A percentile compares a stretch with the other conserved stretches of the same genome.
Evolutionary conservation across 1,140 invertebrate genomes (phyloP).

Genomic region (Drosophila obscura): DNA sequence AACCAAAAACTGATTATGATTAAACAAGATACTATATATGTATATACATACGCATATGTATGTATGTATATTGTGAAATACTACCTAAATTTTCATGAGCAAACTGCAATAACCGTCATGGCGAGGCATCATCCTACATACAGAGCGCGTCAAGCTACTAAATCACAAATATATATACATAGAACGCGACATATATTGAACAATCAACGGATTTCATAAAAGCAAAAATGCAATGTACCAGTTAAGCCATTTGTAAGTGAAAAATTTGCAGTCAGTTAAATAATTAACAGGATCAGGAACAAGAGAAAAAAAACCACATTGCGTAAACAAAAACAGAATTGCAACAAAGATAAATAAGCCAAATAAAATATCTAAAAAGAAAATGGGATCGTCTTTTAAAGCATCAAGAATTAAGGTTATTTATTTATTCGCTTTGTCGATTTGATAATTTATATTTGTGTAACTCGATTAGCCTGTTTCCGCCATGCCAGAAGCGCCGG

Average conservation of each 20-base stretch:
- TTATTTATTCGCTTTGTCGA: conserved; percentile 43
- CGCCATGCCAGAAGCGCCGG: conserved; percentile 73
- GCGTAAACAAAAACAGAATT: conserved; percentile 60
- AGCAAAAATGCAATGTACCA: conserved; percentile 56
- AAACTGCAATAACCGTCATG: conserved; percentile 8
- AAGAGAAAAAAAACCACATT: conserved; percentile 68
- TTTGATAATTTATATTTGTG: conserved; percentile 56
- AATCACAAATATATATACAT: conserved; percentile 25
- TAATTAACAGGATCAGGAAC: conserved; percentile 28
- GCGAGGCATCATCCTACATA: conserved; percentile 17
- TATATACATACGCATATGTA: conserved; percentile 54
- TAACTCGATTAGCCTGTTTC: conserved; percentile 69
- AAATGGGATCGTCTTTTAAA: neutral
- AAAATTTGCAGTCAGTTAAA: conserved; percentile 33
- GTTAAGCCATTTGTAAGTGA: conserved; percentile 74
- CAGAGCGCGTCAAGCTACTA: conserved; percentile 44
- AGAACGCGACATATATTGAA: conserved; percentile 34
- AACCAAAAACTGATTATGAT: conserved; percentile 62
- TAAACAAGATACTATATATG: conserved; percentile 52
- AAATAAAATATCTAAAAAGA: conserved; percentile 60
- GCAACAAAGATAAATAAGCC: conserved; percentile 78
- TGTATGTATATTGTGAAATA: conserved; percentile 12
- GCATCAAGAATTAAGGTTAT: neutral
- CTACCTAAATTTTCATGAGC: conserved; percentile 33
- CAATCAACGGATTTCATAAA: conserved; percentile 74